Conservation (phyloP, 2,888 invertebrate species). For the Pilophorus perplexus region DNA sequence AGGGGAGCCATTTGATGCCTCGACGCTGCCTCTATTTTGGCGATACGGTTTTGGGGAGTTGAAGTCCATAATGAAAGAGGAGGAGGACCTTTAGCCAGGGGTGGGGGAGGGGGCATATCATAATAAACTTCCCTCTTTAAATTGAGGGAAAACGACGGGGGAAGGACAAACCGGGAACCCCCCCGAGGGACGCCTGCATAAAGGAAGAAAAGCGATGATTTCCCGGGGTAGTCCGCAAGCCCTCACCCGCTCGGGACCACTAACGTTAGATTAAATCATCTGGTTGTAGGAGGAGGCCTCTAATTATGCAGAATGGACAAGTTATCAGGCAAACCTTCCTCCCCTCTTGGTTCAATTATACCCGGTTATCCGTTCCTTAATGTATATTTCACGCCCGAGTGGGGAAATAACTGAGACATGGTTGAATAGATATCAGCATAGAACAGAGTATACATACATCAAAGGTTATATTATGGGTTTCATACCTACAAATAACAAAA, state of each 20-base stretch:
- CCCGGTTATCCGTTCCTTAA: conserved; percentile 17
- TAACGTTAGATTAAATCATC: conserved; percentile 37
- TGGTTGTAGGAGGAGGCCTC: neutral
- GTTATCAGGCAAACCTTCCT: conserved; percentile 20
- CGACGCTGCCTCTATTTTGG: too few species aligned
- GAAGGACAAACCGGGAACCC: neutral
- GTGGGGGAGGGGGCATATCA: conserved; percentile 11
- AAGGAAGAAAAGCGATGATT: conserved; percentile 36
- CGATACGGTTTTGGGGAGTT: neutral
- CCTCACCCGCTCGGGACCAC: conserved; percentile 15
- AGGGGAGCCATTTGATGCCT: too few species aligned
- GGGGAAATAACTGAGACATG: conserved; percentile 4
- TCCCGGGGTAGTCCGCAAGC: conserved; percentile 22
- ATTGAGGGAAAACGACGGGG: neutral
- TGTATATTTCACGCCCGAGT: conserved; percentile 22
- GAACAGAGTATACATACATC: too few species aligned
- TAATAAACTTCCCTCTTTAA: conserved; percentile 14
- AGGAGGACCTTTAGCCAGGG: neutral
- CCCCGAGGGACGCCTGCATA: neutral
- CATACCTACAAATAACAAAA: too few species aligned
- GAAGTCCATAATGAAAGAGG: neutral
- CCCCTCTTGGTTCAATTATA: neutral
- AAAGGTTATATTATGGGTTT: too few species aligned
- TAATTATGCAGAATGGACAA: conserved; percentile 38
- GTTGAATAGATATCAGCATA: too few species aligned